phyloP scores from a whole-genome alignment of 1,140 invertebrate species.

The Bilobella aurantiaca region DNA sequence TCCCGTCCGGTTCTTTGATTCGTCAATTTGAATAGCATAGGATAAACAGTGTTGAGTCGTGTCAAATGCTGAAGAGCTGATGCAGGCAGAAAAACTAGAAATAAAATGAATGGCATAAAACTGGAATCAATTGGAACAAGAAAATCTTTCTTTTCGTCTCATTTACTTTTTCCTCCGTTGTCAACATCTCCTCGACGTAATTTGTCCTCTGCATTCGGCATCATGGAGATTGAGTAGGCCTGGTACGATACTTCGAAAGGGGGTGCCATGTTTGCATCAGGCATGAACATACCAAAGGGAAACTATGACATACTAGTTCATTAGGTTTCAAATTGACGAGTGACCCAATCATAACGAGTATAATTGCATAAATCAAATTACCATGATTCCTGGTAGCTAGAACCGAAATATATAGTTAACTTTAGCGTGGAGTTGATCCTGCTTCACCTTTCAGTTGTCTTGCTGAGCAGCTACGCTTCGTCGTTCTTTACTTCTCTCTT shows the following conservation, averaged over 20 bases:
- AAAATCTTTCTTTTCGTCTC: too few species aligned
- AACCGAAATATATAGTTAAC: too few species aligned
- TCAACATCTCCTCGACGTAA: slow-evolving; percentile 75
- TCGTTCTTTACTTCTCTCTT: too few species aligned
- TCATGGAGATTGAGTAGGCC: slow-evolving; percentile 92
- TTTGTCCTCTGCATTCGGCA: slow-evolving; percentile 68
- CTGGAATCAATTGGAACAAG: too few species aligned
- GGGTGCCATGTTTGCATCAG: background rate
- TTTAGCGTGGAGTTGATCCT: too few species aligned
- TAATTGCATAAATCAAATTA: background rate
- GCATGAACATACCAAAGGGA: slow-evolving; percentile 4
- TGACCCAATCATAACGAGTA: too few species aligned
- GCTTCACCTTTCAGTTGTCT: too few species aligned
- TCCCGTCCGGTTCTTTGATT: slow-evolving; percentile 73
- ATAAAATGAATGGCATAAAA: too few species aligned
- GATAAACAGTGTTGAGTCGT: slow-evolving; percentile 91
- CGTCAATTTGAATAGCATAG: slow-evolving; percentile 95
- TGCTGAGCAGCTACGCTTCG: too few species aligned
- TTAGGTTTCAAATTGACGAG: too few species aligned
- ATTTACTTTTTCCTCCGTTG: slow-evolving; percentile 88
- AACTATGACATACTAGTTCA: too few species aligned
- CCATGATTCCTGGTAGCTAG: background rate
- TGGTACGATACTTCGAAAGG: slow-evolving; percentile 70
- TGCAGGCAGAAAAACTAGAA: slow-evolving; percentile 90
- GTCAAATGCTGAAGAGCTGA: slow-evolving; percentile 88